Conservation (phyloP, 2,113 vertebrate species). For the Guaruba guarouba region DNA sequence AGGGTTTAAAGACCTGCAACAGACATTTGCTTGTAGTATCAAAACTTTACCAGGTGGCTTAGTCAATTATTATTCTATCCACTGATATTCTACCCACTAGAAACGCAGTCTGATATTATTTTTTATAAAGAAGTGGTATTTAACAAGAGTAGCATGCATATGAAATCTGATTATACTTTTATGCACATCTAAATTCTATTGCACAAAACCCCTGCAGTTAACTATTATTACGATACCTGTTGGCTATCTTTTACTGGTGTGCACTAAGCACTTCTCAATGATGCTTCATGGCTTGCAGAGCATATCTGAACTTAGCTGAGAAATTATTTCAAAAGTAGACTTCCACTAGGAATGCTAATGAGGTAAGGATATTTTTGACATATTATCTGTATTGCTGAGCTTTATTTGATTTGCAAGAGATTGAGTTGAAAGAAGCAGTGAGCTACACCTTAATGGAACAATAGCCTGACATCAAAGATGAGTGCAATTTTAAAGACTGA, state of each 20-base stretch:
- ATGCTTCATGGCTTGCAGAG: constrained; percentile 69
- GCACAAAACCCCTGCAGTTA: constrained; percentile 42
- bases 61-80: constrained; percentile 42
- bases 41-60: constrained; percentile 1
- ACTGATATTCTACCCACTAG: background rate
- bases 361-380: constrained; percentile 59
- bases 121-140: constrained; percentile 58
- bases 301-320: constrained; percentile 61
- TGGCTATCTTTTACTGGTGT: constrained; percentile 41
- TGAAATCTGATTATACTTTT: constrained; percentile 58
- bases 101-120: constrained; percentile 42
- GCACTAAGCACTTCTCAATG: constrained; percentile 26
- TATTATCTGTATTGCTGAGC: constrained; percentile 61
- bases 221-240: constrained; percentile 14
- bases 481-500: constrained; percentile 32
- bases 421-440: constrained; percentile 42
- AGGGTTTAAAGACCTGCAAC: constrained; percentile 26
- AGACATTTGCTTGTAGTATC: constrained; percentile 22
- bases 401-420: constrained; percentile 67
- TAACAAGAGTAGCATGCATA: constrained; percentile 37
- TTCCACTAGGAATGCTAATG: constrained; percentile 65
- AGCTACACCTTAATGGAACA: constrained; percentile 57
- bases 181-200: constrained; percentile 31
- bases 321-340: constrained; percentile 65
- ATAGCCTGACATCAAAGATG: constrained; percentile 45